These are phyloP conservation scores for Neuroscelio doddi DNA, from an alignment of 2,888 invertebrate genomes.

Conservation along the genomic window DNA sequence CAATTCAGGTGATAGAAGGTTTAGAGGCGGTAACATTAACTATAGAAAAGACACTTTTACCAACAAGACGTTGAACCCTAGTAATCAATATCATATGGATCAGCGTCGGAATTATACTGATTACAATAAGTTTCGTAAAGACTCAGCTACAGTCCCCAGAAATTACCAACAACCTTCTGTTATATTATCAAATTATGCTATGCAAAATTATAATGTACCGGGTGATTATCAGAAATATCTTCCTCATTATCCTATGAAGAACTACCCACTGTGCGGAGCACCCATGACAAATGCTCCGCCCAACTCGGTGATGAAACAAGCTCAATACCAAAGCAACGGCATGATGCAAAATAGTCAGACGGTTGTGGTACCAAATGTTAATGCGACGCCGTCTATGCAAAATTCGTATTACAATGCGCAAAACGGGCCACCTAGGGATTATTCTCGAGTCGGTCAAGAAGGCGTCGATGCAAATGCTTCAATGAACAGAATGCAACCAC, in stretches of 20 bases:
- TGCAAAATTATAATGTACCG: constrained; percentile 62
- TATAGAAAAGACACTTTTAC: constrained; percentile 59
- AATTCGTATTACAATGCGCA: constrained; percentile 59
- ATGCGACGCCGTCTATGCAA: constrained; percentile 48
- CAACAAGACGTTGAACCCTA: constrained; percentile 48
- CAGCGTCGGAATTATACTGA: constrained; percentile 51
- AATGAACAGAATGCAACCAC: constrained; percentile 47
- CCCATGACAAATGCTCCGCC: constrained; percentile 26
- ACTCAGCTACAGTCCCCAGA: constrained; percentile 48
- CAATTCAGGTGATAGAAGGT: constrained; percentile 58
- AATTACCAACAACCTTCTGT: constrained; percentile 54
- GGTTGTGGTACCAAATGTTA: constrained; percentile 47
- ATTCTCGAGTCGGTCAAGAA: constrained; percentile 56
- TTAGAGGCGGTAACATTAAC: constrained; percentile 50
- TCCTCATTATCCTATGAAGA: constrained; percentile 55
- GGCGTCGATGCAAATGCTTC: constrained; percentile 14
- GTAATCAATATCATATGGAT: constrained; percentile 45
- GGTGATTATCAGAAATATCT: constrained; percentile 63
- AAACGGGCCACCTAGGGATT: constrained; percentile 52
- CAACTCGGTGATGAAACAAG: constrained; percentile 51
- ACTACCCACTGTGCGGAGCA: constrained; percentile 50
- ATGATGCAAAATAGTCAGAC: constrained; percentile 53
- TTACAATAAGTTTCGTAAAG: constrained; percentile 64
- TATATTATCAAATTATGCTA: constrained; percentile 61
- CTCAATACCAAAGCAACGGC: constrained; percentile 53